Base-by-base conservation (phyloP, 1,140 invertebrate genomes). In the Glossosoma conforme region DNA sequence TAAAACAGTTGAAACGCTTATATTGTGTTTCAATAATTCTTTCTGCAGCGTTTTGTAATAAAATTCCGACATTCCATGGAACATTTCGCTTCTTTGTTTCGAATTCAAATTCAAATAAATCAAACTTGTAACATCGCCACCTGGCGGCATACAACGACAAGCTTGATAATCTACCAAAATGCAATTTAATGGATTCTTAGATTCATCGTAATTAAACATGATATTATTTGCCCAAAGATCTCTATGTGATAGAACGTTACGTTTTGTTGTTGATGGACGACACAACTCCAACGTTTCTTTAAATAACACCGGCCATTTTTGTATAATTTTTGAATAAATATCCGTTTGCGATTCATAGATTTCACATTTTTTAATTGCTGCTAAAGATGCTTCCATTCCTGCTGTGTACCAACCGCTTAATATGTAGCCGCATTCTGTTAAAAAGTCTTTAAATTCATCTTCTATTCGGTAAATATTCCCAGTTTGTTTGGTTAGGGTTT, bases 161-260 rank as follows among this genome's bases (percentile, higher is more conserved):
- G 77, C 60, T 63, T 82, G 80, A 51, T 78, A 83, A 60, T 84
- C 81, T 1, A 84, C 73, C 1, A 84, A 59, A 2, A 77, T 53
- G 44, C 79, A 80, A 5, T 73, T 63, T 8, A 68, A 64, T 2
- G 72, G 67, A 21, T 65, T 61, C 4, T 22, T 20, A 11, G 56
- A 32, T 21, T 69, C 13, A 44, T 71, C 62, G 42, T 80, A 80
- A 54, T 72, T 75, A 59, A 80, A 83, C 53, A 83, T 65, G 0
- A 83, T 56, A 59, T 84, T 84, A 28, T 79, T 81, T 14, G 72
- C 69, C 81, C 81, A 83, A 3, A 79, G 62, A 66, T 85, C 77
- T 0, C 77, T 74, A 61, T 83, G 83, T 35, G 70, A 74, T 6
- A 83, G 64, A 0, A 82, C 81, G 50, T 80, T 82, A 28, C 63